phyloP scores from a whole-genome alignment of 2,888 invertebrate species.

The Teleiodes luculella region DNA sequence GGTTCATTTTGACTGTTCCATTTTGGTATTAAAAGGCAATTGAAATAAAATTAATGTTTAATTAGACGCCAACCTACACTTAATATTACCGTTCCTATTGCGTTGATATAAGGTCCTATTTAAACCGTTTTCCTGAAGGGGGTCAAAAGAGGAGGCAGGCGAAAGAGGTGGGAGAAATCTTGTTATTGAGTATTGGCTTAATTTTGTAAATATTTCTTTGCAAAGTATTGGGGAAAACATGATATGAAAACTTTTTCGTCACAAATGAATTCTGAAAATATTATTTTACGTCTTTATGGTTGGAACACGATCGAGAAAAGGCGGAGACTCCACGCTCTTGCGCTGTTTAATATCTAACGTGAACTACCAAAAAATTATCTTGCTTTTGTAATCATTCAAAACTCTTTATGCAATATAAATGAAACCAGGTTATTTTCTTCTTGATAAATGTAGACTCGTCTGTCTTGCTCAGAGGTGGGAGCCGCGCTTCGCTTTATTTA shows the following conservation, averaged over 20 bases:
- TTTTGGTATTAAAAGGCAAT: neutral
- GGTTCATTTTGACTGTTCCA: neutral
- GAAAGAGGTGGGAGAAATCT: neutral
- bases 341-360: too few relatives aligned
- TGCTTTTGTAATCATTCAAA: too few relatives aligned
- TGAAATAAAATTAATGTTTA: neutral
- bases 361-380: too few relatives aligned
- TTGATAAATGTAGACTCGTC: too few relatives aligned
- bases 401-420: too few relatives aligned
- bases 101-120: neutral
- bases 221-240: slow-evolving; percentile 3
- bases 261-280: neutral
- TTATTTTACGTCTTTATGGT: neutral
- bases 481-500: too few relatives aligned
- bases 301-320: neutral
- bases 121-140: neutral
- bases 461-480: too few relatives aligned
- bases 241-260: slow-evolving; percentile 2
- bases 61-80: neutral
- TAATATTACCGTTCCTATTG: neutral
- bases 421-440: too few relatives aligned
- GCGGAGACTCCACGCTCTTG: too few relatives aligned
- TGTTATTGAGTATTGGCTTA: slow-evolving; percentile 9
- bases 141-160: neutral
- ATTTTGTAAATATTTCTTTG: slow-evolving; percentile 9